phyloP scores from a whole-genome alignment of 2,797 vertebrate species.

The Astyanax mexicanus region DNA sequence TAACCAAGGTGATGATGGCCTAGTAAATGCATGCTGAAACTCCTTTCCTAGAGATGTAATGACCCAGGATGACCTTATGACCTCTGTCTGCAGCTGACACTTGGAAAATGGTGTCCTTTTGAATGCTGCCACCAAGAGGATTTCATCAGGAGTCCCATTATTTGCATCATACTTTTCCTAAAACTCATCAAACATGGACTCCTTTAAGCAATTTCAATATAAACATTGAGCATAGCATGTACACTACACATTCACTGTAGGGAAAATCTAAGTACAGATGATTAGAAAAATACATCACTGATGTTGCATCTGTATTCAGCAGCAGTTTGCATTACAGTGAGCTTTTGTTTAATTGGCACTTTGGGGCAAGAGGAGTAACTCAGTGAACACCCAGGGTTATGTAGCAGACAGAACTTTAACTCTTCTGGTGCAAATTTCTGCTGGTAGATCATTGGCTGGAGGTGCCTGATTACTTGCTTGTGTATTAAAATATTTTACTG shows the following conservation, averaged over 20 bases:
- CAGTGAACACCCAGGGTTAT: neutral
- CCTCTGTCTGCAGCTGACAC: neutral
- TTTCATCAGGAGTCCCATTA: neutral
- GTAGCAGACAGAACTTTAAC: neutral
- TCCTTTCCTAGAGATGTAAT: neutral
- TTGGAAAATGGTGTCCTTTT: neutral
- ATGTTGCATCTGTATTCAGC: neutral
- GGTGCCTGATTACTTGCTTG: neutral
- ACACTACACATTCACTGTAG: no score
- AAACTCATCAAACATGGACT: no score
- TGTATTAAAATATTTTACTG: neutral
- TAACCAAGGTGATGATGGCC: constrained; percentile 1
- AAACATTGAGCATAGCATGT: no score
- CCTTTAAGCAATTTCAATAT: no score
- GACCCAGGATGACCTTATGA: neutral
- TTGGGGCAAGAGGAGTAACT: neutral
- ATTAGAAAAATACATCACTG: no score
- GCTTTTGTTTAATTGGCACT: neutral
- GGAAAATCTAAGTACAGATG: no score
- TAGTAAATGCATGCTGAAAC: neutral
- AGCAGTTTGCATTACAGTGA: neutral
- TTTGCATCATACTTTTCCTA: neutral
- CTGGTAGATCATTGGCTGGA: neutral
- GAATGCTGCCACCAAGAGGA: neutral
- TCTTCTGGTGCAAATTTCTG: neutral